Conservation (phyloP, 2,888 invertebrate genomes). For the Amorpha juglandis region DNA sequence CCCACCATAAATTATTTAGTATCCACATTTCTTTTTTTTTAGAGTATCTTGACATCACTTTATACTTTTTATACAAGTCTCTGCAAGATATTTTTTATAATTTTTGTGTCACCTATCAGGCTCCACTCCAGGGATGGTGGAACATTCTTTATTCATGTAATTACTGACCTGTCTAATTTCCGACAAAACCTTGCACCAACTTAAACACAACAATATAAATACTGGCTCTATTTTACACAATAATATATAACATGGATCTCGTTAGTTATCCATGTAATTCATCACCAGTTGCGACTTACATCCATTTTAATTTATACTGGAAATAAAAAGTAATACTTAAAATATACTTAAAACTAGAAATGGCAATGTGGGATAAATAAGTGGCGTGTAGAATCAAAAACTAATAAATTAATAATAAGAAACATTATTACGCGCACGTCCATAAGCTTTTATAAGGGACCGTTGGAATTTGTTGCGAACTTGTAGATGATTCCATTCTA, state of each 20-base stretch:
- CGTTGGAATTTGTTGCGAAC: too few relatives aligned
- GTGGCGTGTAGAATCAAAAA: conserved; percentile 1
- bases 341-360: conserved; percentile 1
- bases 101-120: too few relatives aligned
- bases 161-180: neutral
- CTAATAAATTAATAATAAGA: neutral
- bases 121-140: too few relatives aligned
- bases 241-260: neutral
- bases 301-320: neutral
- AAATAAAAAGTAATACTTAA: neutral
- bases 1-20: too few relatives aligned
- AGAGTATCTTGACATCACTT: too few relatives aligned
- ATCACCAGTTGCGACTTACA: neutral
- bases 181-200: conserved; percentile 2
- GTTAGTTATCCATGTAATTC: neutral
- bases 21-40: too few relatives aligned
- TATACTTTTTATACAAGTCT: too few relatives aligned
- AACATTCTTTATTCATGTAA: neutral
- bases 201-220: neutral
- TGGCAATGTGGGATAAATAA: conserved; percentile 4
- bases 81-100: too few relatives aligned
- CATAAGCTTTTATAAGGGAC: too few relatives aligned
- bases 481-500: too few relatives aligned
- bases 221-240: conserved; percentile 4
- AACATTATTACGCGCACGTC: too few relatives aligned